These are phyloP conservation scores for Emmelina monodactyla DNA, from an alignment of 2,888 invertebrate species.

Conservation along the genomic window DNA sequence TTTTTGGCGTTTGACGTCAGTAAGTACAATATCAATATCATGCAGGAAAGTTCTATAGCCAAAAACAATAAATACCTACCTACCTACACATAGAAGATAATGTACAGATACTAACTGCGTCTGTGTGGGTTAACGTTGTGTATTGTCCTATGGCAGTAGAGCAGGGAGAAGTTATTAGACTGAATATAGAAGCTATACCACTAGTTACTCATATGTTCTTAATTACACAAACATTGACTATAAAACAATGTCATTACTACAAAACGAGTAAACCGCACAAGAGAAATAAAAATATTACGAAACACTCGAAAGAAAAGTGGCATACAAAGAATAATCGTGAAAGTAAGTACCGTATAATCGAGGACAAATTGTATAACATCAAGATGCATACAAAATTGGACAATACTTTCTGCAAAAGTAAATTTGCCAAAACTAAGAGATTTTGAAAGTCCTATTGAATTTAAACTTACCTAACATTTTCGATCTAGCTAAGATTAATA, in stretches of 20 bases:
- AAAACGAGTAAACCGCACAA: no score
- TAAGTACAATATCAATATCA: no score
- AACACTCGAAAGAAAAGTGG: slow-evolving; percentile 10
- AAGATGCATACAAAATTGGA: no score
- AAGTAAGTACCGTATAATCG: slow-evolving; percentile 38
- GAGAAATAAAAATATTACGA: slow-evolving; percentile 7
- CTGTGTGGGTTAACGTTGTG: slow-evolving; percentile 33
- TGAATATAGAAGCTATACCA: slow-evolving; percentile 54
- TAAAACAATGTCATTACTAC: no score
- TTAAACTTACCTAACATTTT: no score
- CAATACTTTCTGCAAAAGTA: no score
- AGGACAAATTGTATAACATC: slow-evolving; percentile 31
- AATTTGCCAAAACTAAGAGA: no score
- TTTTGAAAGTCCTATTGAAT: no score
- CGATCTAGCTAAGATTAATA: no score
- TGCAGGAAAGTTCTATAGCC: background rate
- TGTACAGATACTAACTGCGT: slow-evolving; percentile 8
- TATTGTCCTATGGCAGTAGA: slow-evolving; percentile 55
- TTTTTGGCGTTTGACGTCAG: no score
- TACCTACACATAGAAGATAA: background rate
- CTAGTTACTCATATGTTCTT: slow-evolving; percentile 39
- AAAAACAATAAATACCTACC: background rate
- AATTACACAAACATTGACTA: slow-evolving; percentile 41
- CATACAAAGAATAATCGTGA: slow-evolving; percentile 26
- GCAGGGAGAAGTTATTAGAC: slow-evolving; percentile 51